These are phyloP conservation scores for Drosophila neotestacea DNA, from an alignment of 2,888 invertebrate species.

Conservation along the genomic window DNA sequence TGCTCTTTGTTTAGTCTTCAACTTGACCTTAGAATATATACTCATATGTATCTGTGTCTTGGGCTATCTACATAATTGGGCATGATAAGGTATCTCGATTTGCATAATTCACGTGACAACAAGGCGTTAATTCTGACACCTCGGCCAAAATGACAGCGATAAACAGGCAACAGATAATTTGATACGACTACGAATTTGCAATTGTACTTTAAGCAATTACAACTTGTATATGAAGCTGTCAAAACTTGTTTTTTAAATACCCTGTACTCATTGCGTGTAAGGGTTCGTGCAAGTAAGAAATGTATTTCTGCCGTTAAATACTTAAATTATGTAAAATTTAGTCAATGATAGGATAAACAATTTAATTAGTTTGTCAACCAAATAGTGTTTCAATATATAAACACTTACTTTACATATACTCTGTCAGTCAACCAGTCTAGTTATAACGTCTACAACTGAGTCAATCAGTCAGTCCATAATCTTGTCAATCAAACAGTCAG, in stretches of 20 bases:
- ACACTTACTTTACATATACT: neutral
- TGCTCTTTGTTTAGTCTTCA: constrained; percentile 50
- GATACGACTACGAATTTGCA: constrained; percentile 9
- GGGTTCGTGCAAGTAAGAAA: neutral
- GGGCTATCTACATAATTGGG: constrained; percentile 38
- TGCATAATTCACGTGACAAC: constrained; percentile 48
- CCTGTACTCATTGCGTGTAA: neutral
- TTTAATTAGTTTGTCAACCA: neutral
- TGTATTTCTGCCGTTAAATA: neutral
- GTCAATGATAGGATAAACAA: too few relatives aligned
- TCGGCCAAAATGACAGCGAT: constrained; percentile 19
- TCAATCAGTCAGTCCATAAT: neutral
- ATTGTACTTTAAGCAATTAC: constrained; percentile 14
- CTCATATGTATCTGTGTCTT: neutral
- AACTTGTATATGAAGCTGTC: constrained; percentile 35
- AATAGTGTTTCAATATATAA: neutral
- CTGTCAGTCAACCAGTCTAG: neutral
- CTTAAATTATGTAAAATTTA: too few relatives aligned
- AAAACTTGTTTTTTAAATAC: constrained; percentile 34
- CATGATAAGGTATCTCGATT: constrained; percentile 47
- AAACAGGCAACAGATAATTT: constrained; percentile 17
- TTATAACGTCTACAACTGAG: too few relatives aligned
- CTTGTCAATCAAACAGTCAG: neutral
- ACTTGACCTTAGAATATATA: constrained; percentile 58
- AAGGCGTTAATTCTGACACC: constrained; percentile 47